Conservation (phyloP, 2,113 vertebrate species). For the Sula dactylatra region DNA sequence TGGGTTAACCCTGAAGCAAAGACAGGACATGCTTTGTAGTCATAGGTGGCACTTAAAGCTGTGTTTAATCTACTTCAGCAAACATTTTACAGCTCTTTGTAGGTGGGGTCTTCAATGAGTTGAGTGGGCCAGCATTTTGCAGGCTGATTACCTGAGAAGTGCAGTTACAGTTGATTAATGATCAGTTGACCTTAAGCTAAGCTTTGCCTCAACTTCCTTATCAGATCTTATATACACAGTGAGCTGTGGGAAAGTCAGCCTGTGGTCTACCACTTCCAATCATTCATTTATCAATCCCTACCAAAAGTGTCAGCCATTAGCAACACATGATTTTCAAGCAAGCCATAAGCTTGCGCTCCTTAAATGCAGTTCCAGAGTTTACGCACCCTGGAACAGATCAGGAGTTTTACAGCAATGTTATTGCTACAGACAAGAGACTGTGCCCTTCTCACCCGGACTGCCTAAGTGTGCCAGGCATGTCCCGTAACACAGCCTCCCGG, state of each 20-base stretch:
- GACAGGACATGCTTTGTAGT: slow-evolving; percentile 42
- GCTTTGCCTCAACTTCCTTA: slow-evolving; percentile 60
- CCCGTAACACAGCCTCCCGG: neutral
- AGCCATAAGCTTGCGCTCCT: neutral
- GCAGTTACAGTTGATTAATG: slow-evolving; percentile 62
- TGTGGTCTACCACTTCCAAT: slow-evolving; percentile 34
- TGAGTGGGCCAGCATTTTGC: slow-evolving; percentile 34
- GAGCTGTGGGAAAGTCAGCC: slow-evolving; percentile 64
- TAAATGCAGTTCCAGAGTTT: neutral
- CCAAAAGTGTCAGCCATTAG: slow-evolving; percentile 35
- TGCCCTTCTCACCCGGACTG: neutral
- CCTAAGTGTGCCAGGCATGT: accelerated
- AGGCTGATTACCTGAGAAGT: slow-evolving; percentile 61
- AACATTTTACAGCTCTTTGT: slow-evolving; percentile 59
- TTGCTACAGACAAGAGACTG: neutral
- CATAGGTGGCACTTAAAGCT: slow-evolving; percentile 28
- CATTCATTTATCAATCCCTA: slow-evolving; percentile 49
- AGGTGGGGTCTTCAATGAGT: slow-evolving; percentile 56
- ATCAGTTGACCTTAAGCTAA: slow-evolving; percentile 60
- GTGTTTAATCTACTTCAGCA: slow-evolving; percentile 58
- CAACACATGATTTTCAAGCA: neutral
- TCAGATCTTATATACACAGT: slow-evolving; percentile 65
- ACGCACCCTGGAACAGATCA: neutral
- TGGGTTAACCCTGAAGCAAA: slow-evolving; percentile 16
- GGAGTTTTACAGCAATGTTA: neutral